Percentiles rank a stretch among this genome's conserved stretches.
Conservation (phyloP, 2,113 vertebrate species). For the Notarius quadriscutis region DNA sequence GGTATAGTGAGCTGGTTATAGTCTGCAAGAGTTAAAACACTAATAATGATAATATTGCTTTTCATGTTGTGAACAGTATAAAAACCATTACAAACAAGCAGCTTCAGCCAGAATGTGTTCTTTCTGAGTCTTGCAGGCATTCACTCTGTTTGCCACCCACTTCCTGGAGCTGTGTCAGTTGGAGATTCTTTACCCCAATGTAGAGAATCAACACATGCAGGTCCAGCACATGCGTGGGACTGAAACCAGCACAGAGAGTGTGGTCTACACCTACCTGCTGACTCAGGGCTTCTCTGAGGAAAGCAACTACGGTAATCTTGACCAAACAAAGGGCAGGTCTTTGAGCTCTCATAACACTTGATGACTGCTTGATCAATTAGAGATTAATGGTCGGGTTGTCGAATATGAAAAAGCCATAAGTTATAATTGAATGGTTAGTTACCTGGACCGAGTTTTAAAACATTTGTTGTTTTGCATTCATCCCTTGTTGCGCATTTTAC, state of each 20-base stretch:
- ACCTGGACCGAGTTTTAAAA: background rate
- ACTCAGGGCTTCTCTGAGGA: slow-evolving; percentile 87
- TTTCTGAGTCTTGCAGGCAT: slow-evolving; percentile 75
- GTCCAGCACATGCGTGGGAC: slow-evolving; percentile 82
- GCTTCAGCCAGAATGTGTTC: slow-evolving; percentile 36
- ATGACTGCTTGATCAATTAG: background rate
- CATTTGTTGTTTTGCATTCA: background rate
- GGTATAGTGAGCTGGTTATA: slow-evolving; percentile 70
- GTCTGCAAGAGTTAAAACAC: background rate
- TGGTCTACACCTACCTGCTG: slow-evolving; percentile 86
- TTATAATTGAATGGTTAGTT: background rate
- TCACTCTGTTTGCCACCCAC: slow-evolving; percentile 94
- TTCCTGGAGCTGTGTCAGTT: slow-evolving; percentile 92
- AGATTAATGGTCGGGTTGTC: background rate
- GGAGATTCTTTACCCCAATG: slow-evolving; percentile 86
- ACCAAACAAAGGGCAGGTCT: background rate
- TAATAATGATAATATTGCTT: background rate
- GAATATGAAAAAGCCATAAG: background rate
- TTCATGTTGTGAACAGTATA: background rate
- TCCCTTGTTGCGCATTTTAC: background rate
- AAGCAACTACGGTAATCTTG: slow-evolving; percentile 85
- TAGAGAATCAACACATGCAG: slow-evolving; percentile 94
- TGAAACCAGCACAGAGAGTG: slow-evolving; percentile 74
- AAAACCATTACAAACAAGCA: background rate
- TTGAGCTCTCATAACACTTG: background rate